A percentile compares a stretch with the other conserved stretches of the same genome.
Conservation (phyloP, 2,113 vertebrate genomes). For the Oncorhynchus masou region DNA sequence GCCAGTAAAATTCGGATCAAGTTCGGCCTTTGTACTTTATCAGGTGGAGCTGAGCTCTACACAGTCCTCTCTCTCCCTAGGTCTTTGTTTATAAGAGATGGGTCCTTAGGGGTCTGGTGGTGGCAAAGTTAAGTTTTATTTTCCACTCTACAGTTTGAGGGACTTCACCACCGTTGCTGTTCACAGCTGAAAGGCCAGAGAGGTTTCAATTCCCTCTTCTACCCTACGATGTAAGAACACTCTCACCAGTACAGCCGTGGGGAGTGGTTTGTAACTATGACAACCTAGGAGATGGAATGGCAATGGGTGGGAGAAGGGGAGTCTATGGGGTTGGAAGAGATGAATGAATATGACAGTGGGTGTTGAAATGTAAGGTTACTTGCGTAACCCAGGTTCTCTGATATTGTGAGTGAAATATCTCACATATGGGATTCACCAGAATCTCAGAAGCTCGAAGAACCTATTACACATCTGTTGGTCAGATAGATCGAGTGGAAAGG, state of each 20-base stretch:
- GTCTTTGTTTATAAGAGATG: no score
- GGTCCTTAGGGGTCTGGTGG: not conserved
- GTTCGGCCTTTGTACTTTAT: no score
- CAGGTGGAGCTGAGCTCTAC: no score
- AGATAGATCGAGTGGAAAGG: no score
- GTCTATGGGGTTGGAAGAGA: not conserved
- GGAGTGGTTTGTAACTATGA: conserved; percentile 18
- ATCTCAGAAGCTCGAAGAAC: no score
- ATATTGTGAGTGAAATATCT: no score
- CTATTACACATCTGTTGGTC: no score
- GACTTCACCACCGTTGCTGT: conserved; percentile 1
- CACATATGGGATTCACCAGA: no score
- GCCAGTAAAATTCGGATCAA: no score
- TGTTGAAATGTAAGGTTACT: not conserved
- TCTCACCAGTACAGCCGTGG: conserved; percentile 27
- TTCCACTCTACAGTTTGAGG: not conserved
- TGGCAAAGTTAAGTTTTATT: not conserved
- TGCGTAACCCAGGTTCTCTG: no score
- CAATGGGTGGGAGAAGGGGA: not conserved
- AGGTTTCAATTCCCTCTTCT: conserved; percentile 63
- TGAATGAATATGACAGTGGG: not conserved
- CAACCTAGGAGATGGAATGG: not conserved
- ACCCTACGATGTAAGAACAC: conserved; percentile 33
- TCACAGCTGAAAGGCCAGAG: conserved; percentile 46
- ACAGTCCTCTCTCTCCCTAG: no score